Percentiles rank a stretch among this genome's conserved stretches.
Conservation (phyloP, 2,888 invertebrate genomes). For the Steinernema carpocapsae region DNA sequence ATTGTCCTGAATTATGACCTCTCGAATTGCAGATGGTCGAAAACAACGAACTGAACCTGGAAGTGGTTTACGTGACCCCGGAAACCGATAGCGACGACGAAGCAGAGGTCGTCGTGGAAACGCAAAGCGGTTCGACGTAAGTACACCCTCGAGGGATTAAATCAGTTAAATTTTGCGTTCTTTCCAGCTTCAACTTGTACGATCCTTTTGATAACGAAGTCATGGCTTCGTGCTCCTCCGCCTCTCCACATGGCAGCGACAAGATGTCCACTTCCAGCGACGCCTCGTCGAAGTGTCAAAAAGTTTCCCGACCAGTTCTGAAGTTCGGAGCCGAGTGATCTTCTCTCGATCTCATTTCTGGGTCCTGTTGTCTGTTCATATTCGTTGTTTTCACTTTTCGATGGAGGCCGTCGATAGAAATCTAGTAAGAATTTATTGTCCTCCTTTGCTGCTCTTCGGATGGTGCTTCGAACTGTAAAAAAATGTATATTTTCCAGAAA, state of each 20-base stretch:
- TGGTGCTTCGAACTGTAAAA: constrained; percentile 17
- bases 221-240: constrained; percentile 1
- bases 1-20: constrained; percentile 33
- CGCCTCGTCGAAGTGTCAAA: neutral
- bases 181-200: constrained; percentile 45
- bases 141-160: neutral
- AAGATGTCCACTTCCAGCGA: constrained; percentile 19
- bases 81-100: constrained; percentile 75
- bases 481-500: constrained; percentile 16
- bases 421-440: neutral
- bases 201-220: constrained; percentile 34
- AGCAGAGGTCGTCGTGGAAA: constrained; percentile 63
- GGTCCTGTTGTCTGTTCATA: constrained; percentile 18
- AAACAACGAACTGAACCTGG: constrained; percentile 76
- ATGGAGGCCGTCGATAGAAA: neutral
- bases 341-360: neutral
- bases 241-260: constrained; percentile 16
- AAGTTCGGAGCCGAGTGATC: neutral
- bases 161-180: neutral
- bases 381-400: constrained; percentile 20
- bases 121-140: constrained; percentile 57
- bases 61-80: constrained; percentile 81
- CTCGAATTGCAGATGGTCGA: constrained; percentile 51
- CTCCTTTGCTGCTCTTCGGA: neutral
- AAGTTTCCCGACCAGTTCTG: neutral